Conservation (phyloP, 2,888 invertebrate species). For the Linnaemya tessellans region DNA sequence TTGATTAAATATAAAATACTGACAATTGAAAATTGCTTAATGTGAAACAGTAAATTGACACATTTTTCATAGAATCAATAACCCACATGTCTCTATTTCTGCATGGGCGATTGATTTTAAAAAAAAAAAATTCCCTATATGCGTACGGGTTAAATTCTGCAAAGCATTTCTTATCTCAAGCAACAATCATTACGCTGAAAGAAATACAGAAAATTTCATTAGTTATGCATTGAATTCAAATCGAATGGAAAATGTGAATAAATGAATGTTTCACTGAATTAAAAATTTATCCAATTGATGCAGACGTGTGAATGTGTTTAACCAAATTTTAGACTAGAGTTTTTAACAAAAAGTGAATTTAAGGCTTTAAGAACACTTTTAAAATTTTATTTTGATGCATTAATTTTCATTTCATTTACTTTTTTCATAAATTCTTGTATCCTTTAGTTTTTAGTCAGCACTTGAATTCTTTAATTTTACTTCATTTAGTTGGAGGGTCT, state of each 20-base stretch:
- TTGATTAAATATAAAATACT: constrained; percentile 20
- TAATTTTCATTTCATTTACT: no score
- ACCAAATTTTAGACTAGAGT: neutral
- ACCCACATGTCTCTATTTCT: constrained; percentile 6
- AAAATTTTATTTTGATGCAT: neutral
- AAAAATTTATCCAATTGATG: neutral
- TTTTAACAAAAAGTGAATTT: neutral
- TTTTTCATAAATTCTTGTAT: neutral
- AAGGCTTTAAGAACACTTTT: neutral
- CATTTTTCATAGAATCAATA: constrained; percentile 27
- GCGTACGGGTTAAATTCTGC: neutral
- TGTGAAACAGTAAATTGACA: constrained; percentile 22
- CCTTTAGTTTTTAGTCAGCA: constrained; percentile 21
- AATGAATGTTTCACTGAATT: constrained; percentile 18
- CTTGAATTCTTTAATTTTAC: constrained; percentile 37
- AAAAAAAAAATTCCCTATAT: constrained; percentile 26
- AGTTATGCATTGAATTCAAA: constrained; percentile 62
- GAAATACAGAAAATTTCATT: constrained; percentile 34
- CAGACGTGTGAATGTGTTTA: neutral
- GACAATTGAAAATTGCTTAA: neutral
- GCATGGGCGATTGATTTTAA: constrained; percentile 55
- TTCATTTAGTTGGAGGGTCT: constrained; percentile 26
- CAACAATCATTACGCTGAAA: neutral
- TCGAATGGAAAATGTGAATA: constrained; percentile 19
- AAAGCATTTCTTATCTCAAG: neutral